Evolutionary conservation across 2,888 invertebrate genomes (phyloP).

Genomic region (Adineta ricciae): DNA sequence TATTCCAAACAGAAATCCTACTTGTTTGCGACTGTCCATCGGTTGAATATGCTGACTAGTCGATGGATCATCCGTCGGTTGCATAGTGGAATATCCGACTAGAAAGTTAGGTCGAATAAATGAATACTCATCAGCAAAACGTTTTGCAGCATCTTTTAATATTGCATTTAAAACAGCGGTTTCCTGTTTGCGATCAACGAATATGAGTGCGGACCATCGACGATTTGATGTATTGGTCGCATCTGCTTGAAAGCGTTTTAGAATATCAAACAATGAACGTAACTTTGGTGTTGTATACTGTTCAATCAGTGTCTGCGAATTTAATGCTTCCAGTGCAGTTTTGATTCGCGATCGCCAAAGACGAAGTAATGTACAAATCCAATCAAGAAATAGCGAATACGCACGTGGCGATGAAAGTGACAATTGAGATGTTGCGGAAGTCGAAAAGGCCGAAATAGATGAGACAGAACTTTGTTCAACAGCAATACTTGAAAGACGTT

Average conservation of each 20-base stretch:
- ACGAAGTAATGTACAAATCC: conserved; percentile 13
- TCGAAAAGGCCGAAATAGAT: background rate
- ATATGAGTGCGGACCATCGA: conserved; percentile 8
- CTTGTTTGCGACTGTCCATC: conserved; percentile 16
- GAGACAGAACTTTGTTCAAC: background rate
- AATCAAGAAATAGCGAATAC: conserved; percentile 14
- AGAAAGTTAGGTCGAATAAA: conserved; percentile 19
- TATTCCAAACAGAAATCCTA: too few species aligned
- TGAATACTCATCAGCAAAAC: conserved; percentile 18
- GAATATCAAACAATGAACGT: conserved; percentile 23
- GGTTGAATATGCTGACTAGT: conserved; percentile 6
- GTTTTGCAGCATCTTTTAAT: background rate
- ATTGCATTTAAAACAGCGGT: conserved; percentile 5
- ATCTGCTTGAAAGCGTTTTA: conserved; percentile 19
- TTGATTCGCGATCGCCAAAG: conserved; percentile 16
- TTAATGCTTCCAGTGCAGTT: background rate
- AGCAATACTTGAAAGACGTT: conserved; percentile 24
- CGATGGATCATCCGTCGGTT: background rate
- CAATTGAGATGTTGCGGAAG: background rate
- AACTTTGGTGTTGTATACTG: conserved; percentile 17
- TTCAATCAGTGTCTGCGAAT: background rate
- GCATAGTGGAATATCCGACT: conserved; percentile 14
- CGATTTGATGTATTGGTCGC: background rate
- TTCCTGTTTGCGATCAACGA: conserved; percentile 21
- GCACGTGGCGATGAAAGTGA: background rate